phyloP scores from a whole-genome alignment of 1,140 invertebrate species.

The Bombus waltoni region DNA sequence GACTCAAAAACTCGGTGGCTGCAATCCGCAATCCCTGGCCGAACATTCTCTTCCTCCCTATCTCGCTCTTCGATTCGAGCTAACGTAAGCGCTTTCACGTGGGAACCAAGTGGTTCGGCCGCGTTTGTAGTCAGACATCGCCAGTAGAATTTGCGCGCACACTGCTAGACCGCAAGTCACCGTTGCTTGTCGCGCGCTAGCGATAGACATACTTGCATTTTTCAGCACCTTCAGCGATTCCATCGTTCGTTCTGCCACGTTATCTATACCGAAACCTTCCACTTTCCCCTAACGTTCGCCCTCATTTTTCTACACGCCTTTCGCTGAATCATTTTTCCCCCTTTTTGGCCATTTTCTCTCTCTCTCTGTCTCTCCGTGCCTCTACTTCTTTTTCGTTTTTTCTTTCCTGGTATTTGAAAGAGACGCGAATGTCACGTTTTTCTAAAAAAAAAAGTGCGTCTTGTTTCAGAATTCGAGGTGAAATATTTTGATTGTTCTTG shows the following conservation, averaged over 20 bases:
- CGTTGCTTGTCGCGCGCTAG: constrained; percentile 51
- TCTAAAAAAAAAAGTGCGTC: too few relatives aligned
- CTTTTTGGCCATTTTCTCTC: too few relatives aligned
- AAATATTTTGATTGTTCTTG: too few relatives aligned
- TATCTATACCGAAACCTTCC: constrained; percentile 10
- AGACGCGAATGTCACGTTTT: too few relatives aligned
- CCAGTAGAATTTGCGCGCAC: constrained; percentile 45
- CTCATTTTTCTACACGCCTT: neutral
- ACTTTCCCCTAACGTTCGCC: neutral
- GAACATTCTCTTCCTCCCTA: constrained; percentile 44
- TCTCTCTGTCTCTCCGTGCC: too few relatives aligned
- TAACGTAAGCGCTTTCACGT: constrained; percentile 69
- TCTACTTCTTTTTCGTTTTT: too few relatives aligned
- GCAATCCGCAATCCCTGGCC: constrained; percentile 56
- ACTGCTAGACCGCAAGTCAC: constrained; percentile 48
- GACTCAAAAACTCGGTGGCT: constrained; percentile 49
- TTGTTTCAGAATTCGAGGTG: too few relatives aligned
- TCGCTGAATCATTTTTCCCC: neutral
- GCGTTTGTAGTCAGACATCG: constrained; percentile 65
- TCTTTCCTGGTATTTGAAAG: too few relatives aligned
- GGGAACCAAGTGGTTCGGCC: constrained; percentile 65
- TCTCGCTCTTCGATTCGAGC: constrained; percentile 33
- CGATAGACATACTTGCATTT: constrained; percentile 62
- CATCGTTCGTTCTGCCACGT: neutral
- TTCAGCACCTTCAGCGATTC: constrained; percentile 65